These are phyloP conservation scores for Watsonalla cultraria DNA, from an alignment of 2,888 invertebrate species.

Conservation along the genomic window DNA sequence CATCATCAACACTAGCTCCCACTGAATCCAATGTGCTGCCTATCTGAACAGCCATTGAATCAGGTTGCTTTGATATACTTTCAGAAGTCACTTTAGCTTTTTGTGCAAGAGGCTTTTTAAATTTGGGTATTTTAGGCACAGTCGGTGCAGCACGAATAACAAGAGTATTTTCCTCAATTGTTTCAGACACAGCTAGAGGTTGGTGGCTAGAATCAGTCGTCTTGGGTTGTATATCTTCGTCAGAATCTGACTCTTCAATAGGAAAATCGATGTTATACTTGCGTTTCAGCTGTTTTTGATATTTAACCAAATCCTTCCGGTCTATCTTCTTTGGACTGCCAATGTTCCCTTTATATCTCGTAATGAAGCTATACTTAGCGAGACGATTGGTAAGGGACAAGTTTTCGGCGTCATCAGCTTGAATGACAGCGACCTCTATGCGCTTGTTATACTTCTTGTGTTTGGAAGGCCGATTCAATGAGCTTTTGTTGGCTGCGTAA, in stretches of 20 bases:
- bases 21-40: constrained; percentile 31
- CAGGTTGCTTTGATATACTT: constrained; percentile 15
- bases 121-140: neutral
- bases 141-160: neutral
- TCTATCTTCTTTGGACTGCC: constrained; percentile 45
- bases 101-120: neutral
- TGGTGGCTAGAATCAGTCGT: constrained; percentile 27
- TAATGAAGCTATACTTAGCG: constrained; percentile 63
- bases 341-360: constrained; percentile 61
- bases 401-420: constrained; percentile 60
- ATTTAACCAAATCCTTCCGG: constrained; percentile 37
- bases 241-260: constrained; percentile 39
- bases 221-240: constrained; percentile 24
- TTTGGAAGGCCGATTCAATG: constrained; percentile 21
- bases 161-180: constrained; percentile 8
- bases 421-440: constrained; percentile 45
- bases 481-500: constrained; percentile 39
- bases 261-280: constrained; percentile 49
- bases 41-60: constrained; percentile 45
- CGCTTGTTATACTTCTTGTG: constrained; percentile 41
- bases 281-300: constrained; percentile 44
- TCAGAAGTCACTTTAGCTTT: constrained; percentile 5
- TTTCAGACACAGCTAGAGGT: constrained; percentile 34
- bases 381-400: constrained; percentile 51
- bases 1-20: constrained; percentile 30